Evolutionary conservation across 2,888 invertebrate genomes (phyloP).

Genomic region (Entomobrya multifasciata): DNA sequence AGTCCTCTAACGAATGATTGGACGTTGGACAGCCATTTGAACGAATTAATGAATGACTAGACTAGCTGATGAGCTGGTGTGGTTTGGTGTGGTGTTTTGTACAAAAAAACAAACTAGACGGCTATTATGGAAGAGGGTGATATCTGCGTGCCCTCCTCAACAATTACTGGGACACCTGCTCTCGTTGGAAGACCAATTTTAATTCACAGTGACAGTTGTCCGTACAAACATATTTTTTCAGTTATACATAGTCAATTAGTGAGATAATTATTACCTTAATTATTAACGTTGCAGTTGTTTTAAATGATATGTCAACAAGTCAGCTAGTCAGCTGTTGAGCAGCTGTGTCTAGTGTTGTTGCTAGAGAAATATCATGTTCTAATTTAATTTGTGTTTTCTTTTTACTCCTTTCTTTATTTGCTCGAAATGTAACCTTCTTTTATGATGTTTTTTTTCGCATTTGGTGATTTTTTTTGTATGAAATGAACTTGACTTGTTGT

Average conservation of each 20-base stretch:
- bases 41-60: too few relatives aligned
- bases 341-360: too few relatives aligned
- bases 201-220: conserved; percentile 74
- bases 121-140: conserved; percentile 73
- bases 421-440: background rate
- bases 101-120: conserved; percentile 44
- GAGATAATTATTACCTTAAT: too few relatives aligned
- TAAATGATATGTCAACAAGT: background rate
- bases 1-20: too few relatives aligned
- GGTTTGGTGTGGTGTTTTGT: too few relatives aligned
- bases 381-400: background rate
- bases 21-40: too few relatives aligned
- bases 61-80: conserved; percentile 55
- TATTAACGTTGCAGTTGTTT: background rate
- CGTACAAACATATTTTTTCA: conserved; percentile 35
- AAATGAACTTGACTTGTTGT: too few relatives aligned
- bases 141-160: conserved; percentile 52
- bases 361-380: too few relatives aligned
- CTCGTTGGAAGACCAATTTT: conserved; percentile 70
- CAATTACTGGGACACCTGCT: conserved; percentile 66
- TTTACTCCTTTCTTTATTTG: background rate
- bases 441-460: background rate
- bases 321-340: background rate
- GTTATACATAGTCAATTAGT: background rate
- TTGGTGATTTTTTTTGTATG: background rate